Base-by-base conservation (phyloP, 1,140 invertebrate species). In the Lepidurus arcticus region DNA sequence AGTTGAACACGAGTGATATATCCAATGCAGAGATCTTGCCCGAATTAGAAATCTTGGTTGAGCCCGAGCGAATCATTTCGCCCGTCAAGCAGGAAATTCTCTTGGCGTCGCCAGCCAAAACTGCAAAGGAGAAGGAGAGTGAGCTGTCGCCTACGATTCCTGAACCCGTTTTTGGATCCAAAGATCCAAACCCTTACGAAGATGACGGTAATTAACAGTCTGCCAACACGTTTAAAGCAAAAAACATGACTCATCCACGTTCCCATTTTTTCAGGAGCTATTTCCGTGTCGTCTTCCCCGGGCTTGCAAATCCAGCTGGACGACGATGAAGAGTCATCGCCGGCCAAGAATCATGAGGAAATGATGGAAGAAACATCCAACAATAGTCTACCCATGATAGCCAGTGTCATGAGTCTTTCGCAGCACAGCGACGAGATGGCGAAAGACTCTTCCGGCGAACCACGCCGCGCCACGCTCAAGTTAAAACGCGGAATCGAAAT, bases 401-500 rank as follows among this genome's bases (percentile, higher is more conserved):
- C 74, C 74, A 44, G 13, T 26, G 43, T 42, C 7, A 44, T 75
- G 43, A 44, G 34, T 75, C 74, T 44, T 26, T 42, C 74, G 13
- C 74, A 42, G n/a, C 13, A 42, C 43, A 42, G 34, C 16, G 45
- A 65, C 42, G 73, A 65, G 53, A 13, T 74, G 26, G 21, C 34
- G 43, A 43, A 73, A 42, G 73, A 44, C 43, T 34, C 42, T 44
- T n/a, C 73, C 1, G 47, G 24, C 75, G 47, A 76, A 34, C 75
- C 75, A 0, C 78, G 78, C 44, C 73, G 78, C 7, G 47, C 78
- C 3, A 78, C 78, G 44, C 78, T 78, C 9, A 73, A 73, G 10
- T 45, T 78, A 11, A 78, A 78, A 26, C 73, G 78, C 4, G 78
- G 78, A 21, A 78, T 78, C 73, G 78, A 78, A 75, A 78, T 78